phyloP scores from a whole-genome alignment of 2,113 vertebrate genomes.

The Jaculus jaculus region DNA sequence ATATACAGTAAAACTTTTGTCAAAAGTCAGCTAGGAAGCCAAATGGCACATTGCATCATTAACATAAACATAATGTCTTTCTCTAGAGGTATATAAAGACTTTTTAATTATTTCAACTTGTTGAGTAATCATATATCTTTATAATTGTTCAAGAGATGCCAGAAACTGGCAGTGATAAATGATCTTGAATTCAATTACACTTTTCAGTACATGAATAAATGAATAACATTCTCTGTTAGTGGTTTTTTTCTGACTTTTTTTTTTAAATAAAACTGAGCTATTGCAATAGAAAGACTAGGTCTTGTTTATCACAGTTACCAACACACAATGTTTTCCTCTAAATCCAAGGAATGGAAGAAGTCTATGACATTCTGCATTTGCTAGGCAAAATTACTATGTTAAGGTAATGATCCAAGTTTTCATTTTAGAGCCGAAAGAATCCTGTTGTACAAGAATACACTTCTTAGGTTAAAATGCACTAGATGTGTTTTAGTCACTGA shows the following conservation, averaged over 20 bases:
- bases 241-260: slow-evolving; percentile 51
- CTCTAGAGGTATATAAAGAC: slow-evolving; percentile 45
- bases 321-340: slow-evolving; percentile 44
- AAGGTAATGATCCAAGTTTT: slow-evolving; percentile 57
- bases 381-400: slow-evolving; percentile 49
- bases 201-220: slow-evolving; percentile 68
- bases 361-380: slow-evolving; percentile 63
- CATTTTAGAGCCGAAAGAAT: slow-evolving; percentile 60
- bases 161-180: slow-evolving; percentile 81
- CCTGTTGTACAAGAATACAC: neutral
- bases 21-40: slow-evolving; percentile 22
- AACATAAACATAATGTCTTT: slow-evolving; percentile 60
- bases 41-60: slow-evolving; percentile 57
- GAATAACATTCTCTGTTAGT: slow-evolving; percentile 76
- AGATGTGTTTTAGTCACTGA: neutral
- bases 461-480: neutral
- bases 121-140: slow-evolving; percentile 77
- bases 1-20: slow-evolving; percentile 41
- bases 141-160: slow-evolving; percentile 54
- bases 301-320: slow-evolving; percentile 14
- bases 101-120: slow-evolving; percentile 78
- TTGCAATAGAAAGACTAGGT: slow-evolving; percentile 61
- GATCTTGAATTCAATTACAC: slow-evolving; percentile 73
- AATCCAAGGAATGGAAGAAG: neutral
- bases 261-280: slow-evolving; percentile 42